These are phyloP conservation scores for Mustela nigripes DNA, from an alignment of 2,113 vertebrate genomes.

Conservation along the genomic window DNA sequence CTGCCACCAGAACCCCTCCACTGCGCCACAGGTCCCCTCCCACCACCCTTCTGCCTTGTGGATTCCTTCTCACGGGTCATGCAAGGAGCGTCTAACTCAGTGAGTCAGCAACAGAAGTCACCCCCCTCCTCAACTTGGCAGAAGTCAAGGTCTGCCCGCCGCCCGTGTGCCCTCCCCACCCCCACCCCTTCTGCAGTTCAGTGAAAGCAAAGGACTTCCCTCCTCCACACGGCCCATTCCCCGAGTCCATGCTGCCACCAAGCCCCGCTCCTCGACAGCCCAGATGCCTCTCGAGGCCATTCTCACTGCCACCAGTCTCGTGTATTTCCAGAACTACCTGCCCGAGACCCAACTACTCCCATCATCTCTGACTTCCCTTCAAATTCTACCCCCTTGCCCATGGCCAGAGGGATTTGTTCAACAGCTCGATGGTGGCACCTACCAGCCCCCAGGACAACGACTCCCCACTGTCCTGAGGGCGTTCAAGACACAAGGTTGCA, in stretches of 20 bases:
- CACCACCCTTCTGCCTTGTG: neutral
- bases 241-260: neutral
- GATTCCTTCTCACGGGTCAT: rapidly evolving
- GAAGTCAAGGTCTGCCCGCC: no score
- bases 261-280: neutral
- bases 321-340: neutral
- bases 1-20: neutral
- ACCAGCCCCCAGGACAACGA: neutral
- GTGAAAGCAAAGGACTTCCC: neutral
- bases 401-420: neutral
- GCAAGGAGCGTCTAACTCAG: neutral
- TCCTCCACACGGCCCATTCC: neutral
- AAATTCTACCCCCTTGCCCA: neutral
- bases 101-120: neutral
- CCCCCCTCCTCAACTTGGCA: rapidly evolving
- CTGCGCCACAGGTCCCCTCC: rapidly evolving
- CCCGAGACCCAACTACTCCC: neutral
- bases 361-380: neutral
- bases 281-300: neutral
- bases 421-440: neutral
- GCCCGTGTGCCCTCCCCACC: no score
- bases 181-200: neutral
- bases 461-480: no score
- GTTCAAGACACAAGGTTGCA: neutral
- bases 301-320: neutral